A percentile compares a stretch with the other conserved stretches of the same genome.
Evolutionary conservation across 2,113 vertebrate species (phyloP).

Genomic region (Grus americana): DNA sequence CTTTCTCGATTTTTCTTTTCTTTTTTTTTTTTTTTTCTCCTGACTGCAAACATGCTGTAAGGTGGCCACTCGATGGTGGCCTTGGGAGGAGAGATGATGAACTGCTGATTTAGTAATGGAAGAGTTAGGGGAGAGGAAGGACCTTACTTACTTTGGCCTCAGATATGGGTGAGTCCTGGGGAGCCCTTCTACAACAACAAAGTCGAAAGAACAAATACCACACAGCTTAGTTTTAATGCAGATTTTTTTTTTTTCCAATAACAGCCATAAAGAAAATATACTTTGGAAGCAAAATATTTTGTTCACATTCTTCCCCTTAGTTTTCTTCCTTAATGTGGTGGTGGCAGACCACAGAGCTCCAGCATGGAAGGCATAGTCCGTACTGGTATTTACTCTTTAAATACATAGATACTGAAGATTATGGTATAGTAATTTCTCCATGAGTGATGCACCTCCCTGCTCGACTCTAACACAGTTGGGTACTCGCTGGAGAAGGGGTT

Average conservation of each 20-base stretch:
- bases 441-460: not conserved
- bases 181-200: conserved; percentile 20
- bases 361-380: not conserved
- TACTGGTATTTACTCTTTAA: not conserved
- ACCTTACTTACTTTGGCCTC: conserved; percentile 34
- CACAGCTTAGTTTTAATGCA: not conserved
- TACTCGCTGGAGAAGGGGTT: not conserved
- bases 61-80: not conserved
- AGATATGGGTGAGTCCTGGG: not conserved
- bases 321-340: conserved; percentile 12
- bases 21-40: not conserved
- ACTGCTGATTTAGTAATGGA: conserved; percentile 10
- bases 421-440: not conserved
- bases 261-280: conserved; percentile 35
- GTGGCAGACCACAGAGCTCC: not conserved
- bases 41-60: not conserved
- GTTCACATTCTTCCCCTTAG: conserved; percentile 9
- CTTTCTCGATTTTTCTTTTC: not conserved
- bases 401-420: not conserved
- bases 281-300: conserved; percentile 25
- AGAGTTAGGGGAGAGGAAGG: not conserved
- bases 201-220: not conserved
- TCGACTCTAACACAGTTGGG: not conserved
- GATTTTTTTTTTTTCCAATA: not conserved
- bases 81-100: not conserved